Percentiles rank a stretch among this genome's conserved stretches.
phyloP scores from a whole-genome alignment of 2,113 vertebrate genomes.

The Pituophis catenifer region DNA sequence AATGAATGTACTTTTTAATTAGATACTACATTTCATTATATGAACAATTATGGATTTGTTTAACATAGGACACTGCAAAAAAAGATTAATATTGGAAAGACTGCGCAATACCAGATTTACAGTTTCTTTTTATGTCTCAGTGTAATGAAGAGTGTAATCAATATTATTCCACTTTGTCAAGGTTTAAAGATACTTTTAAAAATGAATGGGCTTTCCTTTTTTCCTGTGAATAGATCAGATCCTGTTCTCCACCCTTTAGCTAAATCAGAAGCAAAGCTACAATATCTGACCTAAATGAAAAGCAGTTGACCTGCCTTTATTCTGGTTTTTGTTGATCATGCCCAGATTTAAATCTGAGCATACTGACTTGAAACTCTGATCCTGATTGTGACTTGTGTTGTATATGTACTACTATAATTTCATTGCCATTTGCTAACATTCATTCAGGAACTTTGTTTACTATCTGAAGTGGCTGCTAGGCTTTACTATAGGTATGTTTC shows the following conservation, averaged over 20 bases:
- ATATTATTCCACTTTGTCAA: background rate
- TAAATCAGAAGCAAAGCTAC: constrained; percentile 6
- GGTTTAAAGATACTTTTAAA: background rate
- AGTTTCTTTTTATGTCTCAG: background rate
- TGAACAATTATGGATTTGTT: background rate
- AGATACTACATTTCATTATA: background rate
- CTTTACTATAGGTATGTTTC: background rate
- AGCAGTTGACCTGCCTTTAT: background rate
- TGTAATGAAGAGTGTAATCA: background rate
- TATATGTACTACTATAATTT: background rate
- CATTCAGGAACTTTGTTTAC: background rate
- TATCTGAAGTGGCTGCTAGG: background rate
- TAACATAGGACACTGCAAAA: background rate
- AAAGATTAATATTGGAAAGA: background rate
- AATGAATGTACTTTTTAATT: background rate
- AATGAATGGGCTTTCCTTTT: background rate
- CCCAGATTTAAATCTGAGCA: constrained; percentile 28
- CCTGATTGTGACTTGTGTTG: background rate
- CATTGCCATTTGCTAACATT: background rate
- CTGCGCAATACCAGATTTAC: background rate
- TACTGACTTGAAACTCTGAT: constrained; percentile 33
- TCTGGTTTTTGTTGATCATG: background rate
- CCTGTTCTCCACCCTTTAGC: background rate
- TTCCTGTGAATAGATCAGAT: background rate
- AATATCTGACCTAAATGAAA: background rate